phyloP scores from a whole-genome alignment of 2,113 vertebrate species.

The Oreochromis niloticus region DNA sequence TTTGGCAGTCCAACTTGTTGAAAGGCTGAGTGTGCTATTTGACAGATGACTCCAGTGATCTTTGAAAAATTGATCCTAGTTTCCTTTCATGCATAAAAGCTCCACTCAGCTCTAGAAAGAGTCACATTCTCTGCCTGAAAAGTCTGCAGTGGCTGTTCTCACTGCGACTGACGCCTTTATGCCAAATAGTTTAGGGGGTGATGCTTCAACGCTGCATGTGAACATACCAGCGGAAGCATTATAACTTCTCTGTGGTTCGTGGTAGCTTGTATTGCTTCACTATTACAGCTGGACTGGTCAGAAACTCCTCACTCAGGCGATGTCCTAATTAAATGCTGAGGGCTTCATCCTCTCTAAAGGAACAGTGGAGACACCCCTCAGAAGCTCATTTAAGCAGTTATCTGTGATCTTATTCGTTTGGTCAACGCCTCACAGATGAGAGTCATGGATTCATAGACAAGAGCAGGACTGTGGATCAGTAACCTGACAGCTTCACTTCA shows the following conservation, averaged over 20 bases:
- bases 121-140: neutral
- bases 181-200: neutral
- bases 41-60: neutral
- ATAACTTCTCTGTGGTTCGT: neutral
- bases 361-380: neutral
- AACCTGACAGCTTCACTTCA: neutral
- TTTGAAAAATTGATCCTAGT: neutral
- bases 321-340: neutral
- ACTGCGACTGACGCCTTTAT: neutral
- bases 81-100: neutral
- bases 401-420: neutral
- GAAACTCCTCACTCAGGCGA: neutral
- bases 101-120: neutral
- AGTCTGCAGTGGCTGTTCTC: neutral
- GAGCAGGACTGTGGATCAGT: neutral
- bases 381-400: neutral
- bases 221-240: neutral
- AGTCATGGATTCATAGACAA: neutral
- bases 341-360: neutral
- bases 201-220: neutral
- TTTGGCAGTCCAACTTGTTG: neutral
- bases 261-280: neutral
- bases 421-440: rapidly evolving
- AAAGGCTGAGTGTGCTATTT: conserved; percentile 3
- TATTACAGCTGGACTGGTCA: neutral